Conservation (phyloP, 2,888 invertebrate genomes). For the Prenolepis imparis region DNA sequence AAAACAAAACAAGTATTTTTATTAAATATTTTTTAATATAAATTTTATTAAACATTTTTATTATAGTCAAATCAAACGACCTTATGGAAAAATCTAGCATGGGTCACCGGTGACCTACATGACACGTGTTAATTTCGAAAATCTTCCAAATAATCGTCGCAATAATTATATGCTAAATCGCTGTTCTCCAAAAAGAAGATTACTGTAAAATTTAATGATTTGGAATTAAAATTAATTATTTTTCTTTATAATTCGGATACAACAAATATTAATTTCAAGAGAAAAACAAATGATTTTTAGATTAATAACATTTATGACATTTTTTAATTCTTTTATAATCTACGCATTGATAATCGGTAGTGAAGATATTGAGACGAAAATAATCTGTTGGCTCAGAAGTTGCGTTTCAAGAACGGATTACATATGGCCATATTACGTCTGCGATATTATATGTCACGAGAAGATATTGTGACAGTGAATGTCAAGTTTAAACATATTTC, state of each 20-base stretch:
- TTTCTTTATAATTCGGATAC: background rate
- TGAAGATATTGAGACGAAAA: background rate
- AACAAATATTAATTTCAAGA: background rate
- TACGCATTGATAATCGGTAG: background rate
- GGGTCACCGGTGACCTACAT: no score
- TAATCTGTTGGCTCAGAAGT: background rate
- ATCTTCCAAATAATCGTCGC: background rate
- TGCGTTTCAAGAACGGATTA: slow-evolving; percentile 19
- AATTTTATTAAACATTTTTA: no score
- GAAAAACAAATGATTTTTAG: background rate
- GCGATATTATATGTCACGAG: background rate
- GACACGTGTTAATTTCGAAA: background rate
- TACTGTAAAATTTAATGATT: background rate
- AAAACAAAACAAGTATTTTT: no score
- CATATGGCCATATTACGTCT: slow-evolving; percentile 44
- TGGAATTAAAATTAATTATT: background rate
- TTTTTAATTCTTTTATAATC: background rate
- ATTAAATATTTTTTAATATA: no score
- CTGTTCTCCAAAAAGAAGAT: background rate
- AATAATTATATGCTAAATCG: background rate
- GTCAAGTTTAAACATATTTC: slow-evolving; percentile 53
- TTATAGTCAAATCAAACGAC: no score
- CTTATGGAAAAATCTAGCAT: no score
- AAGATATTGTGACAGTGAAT: slow-evolving; percentile 12
- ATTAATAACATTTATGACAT: background rate